A percentile compares a stretch with the other conserved stretches of the same genome.
Conservation (phyloP, 2,797 vertebrate genomes). For the Lerista edwardsae region DNA sequence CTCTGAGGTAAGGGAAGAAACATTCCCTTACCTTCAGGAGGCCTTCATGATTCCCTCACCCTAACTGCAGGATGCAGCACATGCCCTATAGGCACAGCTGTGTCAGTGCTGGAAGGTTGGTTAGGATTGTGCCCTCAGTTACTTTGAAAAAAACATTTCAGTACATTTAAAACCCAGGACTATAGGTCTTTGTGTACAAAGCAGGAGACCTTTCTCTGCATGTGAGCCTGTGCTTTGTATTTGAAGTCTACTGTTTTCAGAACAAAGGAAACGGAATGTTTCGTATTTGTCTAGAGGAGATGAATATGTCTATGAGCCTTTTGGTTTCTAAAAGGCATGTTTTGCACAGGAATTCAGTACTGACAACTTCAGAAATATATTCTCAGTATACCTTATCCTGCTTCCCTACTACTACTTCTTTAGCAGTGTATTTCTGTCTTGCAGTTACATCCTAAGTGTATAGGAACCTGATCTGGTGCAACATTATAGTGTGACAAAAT, state of each 20-base stretch:
- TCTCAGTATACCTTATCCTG: not conserved
- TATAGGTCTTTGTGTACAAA: slow-evolving; percentile 41
- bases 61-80: too few species aligned
- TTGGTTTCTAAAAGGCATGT: slow-evolving; percentile 22
- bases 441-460: not conserved
- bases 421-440: not conserved
- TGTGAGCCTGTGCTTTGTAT: slow-evolving; percentile 36
- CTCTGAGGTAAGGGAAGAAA: too few species aligned
- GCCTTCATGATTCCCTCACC: too few species aligned
- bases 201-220: slow-evolving; percentile 54
- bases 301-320: slow-evolving; percentile 16
- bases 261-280: slow-evolving; percentile 41
- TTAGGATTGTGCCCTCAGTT: too few species aligned
- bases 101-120: too few species aligned
- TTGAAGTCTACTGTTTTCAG: slow-evolving; percentile 54
- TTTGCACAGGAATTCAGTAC: not conserved
- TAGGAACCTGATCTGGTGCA: not conserved
- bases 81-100: too few species aligned
- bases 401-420: not conserved
- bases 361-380: not conserved
- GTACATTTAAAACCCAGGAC: slow-evolving; percentile 5
- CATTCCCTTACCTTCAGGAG: too few species aligned
- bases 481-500: not conserved
- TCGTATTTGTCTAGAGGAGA: slow-evolving; percentile 34
- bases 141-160: not conserved